These are phyloP conservation scores for Parasteatoda lunata DNA, from an alignment of 2,888 invertebrate genomes.

Conservation along the genomic window DNA sequence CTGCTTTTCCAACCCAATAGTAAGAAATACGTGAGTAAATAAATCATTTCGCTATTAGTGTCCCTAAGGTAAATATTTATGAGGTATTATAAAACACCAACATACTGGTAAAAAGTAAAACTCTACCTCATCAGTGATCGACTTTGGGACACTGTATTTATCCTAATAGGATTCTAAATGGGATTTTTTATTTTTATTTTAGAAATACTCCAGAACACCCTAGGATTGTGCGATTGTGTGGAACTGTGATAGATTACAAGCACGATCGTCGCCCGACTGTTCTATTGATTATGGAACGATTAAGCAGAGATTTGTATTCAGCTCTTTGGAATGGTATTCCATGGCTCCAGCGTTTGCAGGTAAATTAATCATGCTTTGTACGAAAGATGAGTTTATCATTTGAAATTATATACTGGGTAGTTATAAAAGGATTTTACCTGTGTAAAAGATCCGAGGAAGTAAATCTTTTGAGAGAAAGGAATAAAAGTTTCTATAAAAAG, in stretches of 20 bases:
- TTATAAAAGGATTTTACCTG: too few species aligned
- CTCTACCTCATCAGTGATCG: constrained; percentile 29
- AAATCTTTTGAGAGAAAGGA: too few species aligned
- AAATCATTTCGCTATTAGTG: constrained; percentile 37
- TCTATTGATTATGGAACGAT: constrained; percentile 56
- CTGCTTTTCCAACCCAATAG: neutral
- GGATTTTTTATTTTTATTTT: constrained; percentile 1
- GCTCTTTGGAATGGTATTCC: constrained; percentile 63
- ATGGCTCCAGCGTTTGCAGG: constrained; percentile 63
- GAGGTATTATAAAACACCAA: neutral
- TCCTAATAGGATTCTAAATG: neutral
- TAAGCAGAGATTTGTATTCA: constrained; percentile 54
- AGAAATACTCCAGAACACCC: constrained; percentile 65
- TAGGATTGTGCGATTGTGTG: constrained; percentile 51
- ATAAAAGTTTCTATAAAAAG: too few species aligned
- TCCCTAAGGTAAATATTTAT: constrained; percentile 9
- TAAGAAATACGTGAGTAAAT: constrained; percentile 40
- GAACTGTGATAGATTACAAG: constrained; percentile 63
- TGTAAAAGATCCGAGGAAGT: too few species aligned
- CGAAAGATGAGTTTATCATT: too few species aligned
- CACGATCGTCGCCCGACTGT: constrained; percentile 66
- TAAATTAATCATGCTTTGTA: neutral
- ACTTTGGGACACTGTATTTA: constrained; percentile 21
- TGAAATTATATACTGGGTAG: too few species aligned
- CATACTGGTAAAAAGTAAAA: neutral